Base-by-base conservation (phyloP, 1,140 invertebrate genomes). In the Stegodyphus dumicola region DNA sequence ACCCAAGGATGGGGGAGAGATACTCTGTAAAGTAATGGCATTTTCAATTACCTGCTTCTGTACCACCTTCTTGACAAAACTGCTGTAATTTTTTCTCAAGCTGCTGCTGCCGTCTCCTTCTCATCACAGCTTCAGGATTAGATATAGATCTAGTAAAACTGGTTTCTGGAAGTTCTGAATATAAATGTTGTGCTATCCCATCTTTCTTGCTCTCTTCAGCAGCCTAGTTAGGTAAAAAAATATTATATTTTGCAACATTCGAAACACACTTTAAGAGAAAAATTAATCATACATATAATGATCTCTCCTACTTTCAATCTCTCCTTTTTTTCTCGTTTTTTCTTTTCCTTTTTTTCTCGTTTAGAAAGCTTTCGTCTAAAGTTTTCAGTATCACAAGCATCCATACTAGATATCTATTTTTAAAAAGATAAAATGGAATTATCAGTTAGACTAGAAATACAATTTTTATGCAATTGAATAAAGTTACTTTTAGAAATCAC, bases 81-180 rank as follows among this genome's bases (percentile, higher is more conserved):
- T 99, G 96, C 90, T 99, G 96, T 87, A 99, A 91, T 91, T 98
- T 99, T 88, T 96, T 95, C 91, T 99, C 98, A 70, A 99, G 92
- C 90, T 99, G 99, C 90, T 99, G 97, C 89, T 99, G 97, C n/a
- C 98, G 92, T 83, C 98, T 92, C 56, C 98, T 93, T 86, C 97
- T 93, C 98, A 99, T 99, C 79, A 99, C 98, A 79, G 97, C 97
- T 92, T 99, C 98, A 10, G 98, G 98, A 92, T 99, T 99, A 75
- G 97, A 99, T 90, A 99, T 99, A 87, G 97, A 99, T 87, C 98
- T 93, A 17, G 98, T 99, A 91, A 99, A 99, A 90, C 96, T 98
- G 51, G 97, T 98, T 92, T 99, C 97, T 33, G 98, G 98, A 86
- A 99, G 91, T 92, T 99, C 98, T 89, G 95, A 96, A 89, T 98